Evolutionary conservation across 2,888 invertebrate genomes (phyloP).

Genomic region (Nysson spinosus): DNA sequence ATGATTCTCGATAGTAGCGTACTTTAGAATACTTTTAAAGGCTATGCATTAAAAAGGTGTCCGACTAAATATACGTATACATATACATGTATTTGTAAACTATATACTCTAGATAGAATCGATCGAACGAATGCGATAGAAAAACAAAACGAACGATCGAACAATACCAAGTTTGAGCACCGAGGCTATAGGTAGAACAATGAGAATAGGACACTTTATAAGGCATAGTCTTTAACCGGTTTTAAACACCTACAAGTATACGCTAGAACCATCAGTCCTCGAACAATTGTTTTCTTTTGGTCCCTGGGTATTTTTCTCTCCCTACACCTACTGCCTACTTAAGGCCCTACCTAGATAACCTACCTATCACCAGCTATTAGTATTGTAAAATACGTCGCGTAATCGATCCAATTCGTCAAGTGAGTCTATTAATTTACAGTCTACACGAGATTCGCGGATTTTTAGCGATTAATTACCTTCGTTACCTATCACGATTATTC

Average conservation of each 20-base stretch:
- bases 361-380: constrained; percentile 62
- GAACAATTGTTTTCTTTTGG: constrained; percentile 69
- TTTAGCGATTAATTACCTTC: too few relatives aligned
- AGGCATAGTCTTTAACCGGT: constrained; percentile 57
- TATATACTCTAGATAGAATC: too few relatives aligned
- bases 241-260: constrained; percentile 70
- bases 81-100: too few relatives aligned
- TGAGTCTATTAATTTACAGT: too few relatives aligned
- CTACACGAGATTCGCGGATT: too few relatives aligned
- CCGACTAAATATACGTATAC: constrained; percentile 4
- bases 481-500: too few relatives aligned
- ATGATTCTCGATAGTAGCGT: constrained; percentile 61
- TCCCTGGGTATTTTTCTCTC: constrained; percentile 72
- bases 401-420: constrained; percentile 19
- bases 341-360: constrained; percentile 47
- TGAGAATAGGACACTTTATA: constrained; percentile 43
- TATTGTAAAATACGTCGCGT: constrained; percentile 17
- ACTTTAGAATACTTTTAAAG: constrained; percentile 45
- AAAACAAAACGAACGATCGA: too few relatives aligned
- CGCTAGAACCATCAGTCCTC: constrained; percentile 75
- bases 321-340: constrained; percentile 57
- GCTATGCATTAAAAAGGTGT: constrained; percentile 39
- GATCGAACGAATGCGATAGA: too few relatives aligned
- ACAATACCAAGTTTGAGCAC: too few relatives aligned
- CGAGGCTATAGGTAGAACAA: too few relatives aligned